Conservation (phyloP, 2,797 vertebrate species). For the Microhierax caerulescens region DNA sequence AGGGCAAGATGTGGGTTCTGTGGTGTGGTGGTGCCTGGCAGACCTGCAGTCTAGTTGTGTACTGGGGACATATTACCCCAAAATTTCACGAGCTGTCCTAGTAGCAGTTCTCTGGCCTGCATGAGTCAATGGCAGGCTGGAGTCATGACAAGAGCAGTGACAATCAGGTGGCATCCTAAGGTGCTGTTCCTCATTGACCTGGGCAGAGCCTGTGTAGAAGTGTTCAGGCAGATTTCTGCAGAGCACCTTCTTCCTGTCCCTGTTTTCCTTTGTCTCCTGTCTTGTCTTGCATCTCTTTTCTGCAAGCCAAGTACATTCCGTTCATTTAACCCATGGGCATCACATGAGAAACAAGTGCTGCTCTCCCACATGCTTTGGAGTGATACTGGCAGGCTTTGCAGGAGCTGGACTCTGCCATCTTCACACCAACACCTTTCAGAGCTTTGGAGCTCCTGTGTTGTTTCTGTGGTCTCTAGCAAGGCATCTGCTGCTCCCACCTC, state of each 20-base stretch:
- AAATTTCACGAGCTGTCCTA: fast-evolving
- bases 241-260: background rate
- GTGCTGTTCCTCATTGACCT: background rate
- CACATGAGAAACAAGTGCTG: fast-evolving
- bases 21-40: background rate
- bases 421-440: background rate
- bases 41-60: background rate
- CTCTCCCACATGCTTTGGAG: background rate
- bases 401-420: background rate
- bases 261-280: background rate
- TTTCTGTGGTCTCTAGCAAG: background rate
- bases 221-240: background rate
- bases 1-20: fast-evolving
- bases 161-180: background rate
- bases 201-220: background rate
- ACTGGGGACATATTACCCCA: background rate
- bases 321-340: background rate
- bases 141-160: background rate
- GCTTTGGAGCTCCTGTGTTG: fast-evolving
- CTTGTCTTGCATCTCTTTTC: background rate
- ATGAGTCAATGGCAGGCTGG: background rate
- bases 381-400: background rate
- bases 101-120: background rate
- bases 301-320: background rate
- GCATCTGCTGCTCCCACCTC: background rate